Evolutionary conservation across 2,113 vertebrate genomes (phyloP), one percentile per base, ranked within the genome.

Genomic region (Microtus oregoni): DNA sequence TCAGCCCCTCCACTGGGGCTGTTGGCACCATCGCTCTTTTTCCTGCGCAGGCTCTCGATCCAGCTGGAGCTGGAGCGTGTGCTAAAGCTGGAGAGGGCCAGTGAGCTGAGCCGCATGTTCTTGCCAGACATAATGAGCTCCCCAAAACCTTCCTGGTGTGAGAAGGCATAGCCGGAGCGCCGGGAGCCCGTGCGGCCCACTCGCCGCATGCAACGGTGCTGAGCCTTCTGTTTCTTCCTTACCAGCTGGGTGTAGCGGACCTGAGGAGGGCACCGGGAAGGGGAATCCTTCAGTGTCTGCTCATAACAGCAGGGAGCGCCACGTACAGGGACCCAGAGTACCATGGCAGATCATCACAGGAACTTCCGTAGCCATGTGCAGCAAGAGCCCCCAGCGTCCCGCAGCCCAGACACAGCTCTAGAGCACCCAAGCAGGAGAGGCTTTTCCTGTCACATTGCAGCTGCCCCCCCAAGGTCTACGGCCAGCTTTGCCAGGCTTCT

Each of bases 61-160:
- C 99, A 99, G 98, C 98, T 98, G 93, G 98, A 93, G 98, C 99
- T 99, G 97, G 99, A 98, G 41, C 99, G 99, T 4, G 99, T 93
- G 58, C 98, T 95, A 5, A 99, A 99, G 92, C 97, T 97, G 95
- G 99, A 99, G 24, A 99, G 98, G 0, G 99, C 99, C 92, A 99
- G 90, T 22, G 99, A 99, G 75, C 99, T 99, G 63, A 99, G 99
- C 7, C 99, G 97, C 99, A 99, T 99, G 98, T 99, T 99, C 97
- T 99, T 99, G 77, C 99, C 99, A 0, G 99, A 99, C 96, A 99
- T 99, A 96, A 99, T 99, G 94, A 99, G 99, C 97, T 99, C 99
- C 44, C 99, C 99, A 0, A 99, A 99, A 41, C 99, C 99, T 89
- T 99, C 99, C 97, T 99, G 99, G 97, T 99, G 99, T 0, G 99